A percentile compares a stretch with the other conserved stretches of the same genome.
phyloP scores from a whole-genome alignment of 2,888 invertebrate genomes.

The Deroplatys truncata region DNA sequence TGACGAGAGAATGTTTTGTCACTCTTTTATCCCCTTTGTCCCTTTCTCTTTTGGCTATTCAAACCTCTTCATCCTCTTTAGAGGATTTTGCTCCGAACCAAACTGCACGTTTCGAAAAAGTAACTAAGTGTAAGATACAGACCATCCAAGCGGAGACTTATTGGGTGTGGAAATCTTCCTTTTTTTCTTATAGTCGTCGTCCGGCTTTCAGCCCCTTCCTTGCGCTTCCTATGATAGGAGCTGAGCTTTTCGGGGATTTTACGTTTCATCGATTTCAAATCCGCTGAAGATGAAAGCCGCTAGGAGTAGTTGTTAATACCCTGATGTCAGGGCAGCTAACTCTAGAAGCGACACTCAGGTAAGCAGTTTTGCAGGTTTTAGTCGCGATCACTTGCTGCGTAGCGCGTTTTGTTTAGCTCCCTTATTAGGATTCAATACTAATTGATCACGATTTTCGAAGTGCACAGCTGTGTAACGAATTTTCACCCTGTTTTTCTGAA shows the following conservation, averaged over 20 bases:
- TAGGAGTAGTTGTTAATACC: neutral
- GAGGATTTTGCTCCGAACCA: neutral
- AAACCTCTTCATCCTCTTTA: slow-evolving; percentile 5
- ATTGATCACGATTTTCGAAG: no score
- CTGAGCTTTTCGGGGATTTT: neutral
- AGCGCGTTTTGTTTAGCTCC: neutral
- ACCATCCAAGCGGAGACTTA: neutral
- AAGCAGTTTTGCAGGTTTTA: neutral
- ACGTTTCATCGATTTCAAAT: slow-evolving; percentile 15
- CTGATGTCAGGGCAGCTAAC: neutral
- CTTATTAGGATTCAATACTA: neutral
- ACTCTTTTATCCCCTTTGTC: neutral
- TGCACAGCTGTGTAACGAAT: no score
- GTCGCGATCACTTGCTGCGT: neutral
- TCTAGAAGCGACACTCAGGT: neutral
- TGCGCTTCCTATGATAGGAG: neutral
- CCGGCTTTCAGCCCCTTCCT: neutral
- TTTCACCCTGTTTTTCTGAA: no score
- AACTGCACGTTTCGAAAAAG: neutral
- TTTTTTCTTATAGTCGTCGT: neutral
- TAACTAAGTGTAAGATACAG: neutral
- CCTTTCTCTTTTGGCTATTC: neutral
- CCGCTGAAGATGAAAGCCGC: neutral
- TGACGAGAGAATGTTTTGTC: neutral
- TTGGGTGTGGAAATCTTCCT: neutral